These are phyloP conservation scores for Styela clava DNA, from an alignment of 23 tunicate species.

Conservation along the genomic window DNA sequence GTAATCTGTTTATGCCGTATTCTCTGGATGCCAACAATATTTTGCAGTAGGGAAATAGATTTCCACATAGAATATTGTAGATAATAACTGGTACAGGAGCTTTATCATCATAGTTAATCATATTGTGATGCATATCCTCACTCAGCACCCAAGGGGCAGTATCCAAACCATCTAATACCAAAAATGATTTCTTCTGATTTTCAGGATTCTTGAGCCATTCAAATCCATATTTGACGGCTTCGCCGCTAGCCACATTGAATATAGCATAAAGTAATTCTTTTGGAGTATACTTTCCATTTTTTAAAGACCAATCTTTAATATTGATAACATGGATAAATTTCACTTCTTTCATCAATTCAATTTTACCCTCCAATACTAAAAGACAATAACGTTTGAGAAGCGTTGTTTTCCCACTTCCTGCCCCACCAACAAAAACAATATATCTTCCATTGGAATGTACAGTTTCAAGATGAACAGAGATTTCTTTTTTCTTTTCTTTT, in stretches of 20 bases:
- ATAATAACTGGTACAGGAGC: not conserved
- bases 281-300: not conserved
- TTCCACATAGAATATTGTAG: not conserved
- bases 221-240: not conserved
- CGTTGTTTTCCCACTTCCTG: constrained; percentile 25
- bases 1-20: not conserved
- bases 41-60: constrained; percentile 2
- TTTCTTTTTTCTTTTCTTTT: not conserved
- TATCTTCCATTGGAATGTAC: constrained; percentile 16
- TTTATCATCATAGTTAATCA: not conserved
- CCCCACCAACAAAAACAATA: constrained; percentile 16
- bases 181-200: not conserved
- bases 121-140: not conserved
- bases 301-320: not conserved
- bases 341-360: not conserved
- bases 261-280: not conserved
- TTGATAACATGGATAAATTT: constrained; percentile 1
- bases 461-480: not conserved
- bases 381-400: not conserved
- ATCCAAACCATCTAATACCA: constrained; percentile 23
- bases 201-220: constrained; percentile 2
- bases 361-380: not conserved
- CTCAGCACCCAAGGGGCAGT: constrained; percentile 21
- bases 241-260: not conserved
- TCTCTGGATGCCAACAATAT: constrained; percentile 23